These are phyloP conservation scores for Callyntrura guangdongensis DNA, from an alignment of 2,888 invertebrate species.

Conservation along the genomic window DNA sequence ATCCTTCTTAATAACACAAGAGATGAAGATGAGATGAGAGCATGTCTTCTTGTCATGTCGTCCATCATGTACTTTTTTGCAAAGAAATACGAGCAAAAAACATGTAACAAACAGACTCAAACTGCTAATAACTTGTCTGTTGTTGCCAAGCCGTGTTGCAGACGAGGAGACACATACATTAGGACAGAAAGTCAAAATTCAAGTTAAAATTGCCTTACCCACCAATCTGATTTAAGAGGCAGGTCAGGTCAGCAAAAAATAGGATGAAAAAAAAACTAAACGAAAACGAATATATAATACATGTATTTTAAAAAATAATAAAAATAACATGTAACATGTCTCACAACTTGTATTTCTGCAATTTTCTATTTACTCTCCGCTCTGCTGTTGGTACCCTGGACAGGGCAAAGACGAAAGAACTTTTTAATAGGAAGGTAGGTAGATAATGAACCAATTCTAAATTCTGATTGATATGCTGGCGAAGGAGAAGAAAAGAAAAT, in stretches of 20 bases:
- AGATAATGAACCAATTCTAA: conserved; percentile 53
- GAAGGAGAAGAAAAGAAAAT: background rate
- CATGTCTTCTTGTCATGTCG: conserved; percentile 52
- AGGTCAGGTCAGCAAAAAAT: conserved; percentile 55
- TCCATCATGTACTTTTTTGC: conserved; percentile 57
- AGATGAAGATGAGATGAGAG: conserved; percentile 29
- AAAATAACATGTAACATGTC: background rate
- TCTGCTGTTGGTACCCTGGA: background rate
- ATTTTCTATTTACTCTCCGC: background rate
- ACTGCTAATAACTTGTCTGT: background rate
- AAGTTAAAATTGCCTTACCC: conserved; percentile 22
- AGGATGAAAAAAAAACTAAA: conserved; percentile 3
- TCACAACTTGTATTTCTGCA: conserved; percentile 32
- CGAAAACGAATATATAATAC: background rate
- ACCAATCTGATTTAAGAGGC: conserved; percentile 43
- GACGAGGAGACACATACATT: background rate
- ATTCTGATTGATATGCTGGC: conserved; percentile 25
- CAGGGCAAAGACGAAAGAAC: background rate
- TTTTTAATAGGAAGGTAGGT: background rate
- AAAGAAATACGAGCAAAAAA: conserved; percentile 59
- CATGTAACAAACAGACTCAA: conserved; percentile 36
- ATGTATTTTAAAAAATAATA: background rate
- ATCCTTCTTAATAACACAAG: conserved; percentile 17
- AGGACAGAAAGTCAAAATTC: background rate
- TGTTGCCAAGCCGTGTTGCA: background rate